A percentile compares a stretch with the other conserved stretches of the same genome.
Conservation (phyloP, 2,888 invertebrate genomes). For the Morpho achilles region DNA sequence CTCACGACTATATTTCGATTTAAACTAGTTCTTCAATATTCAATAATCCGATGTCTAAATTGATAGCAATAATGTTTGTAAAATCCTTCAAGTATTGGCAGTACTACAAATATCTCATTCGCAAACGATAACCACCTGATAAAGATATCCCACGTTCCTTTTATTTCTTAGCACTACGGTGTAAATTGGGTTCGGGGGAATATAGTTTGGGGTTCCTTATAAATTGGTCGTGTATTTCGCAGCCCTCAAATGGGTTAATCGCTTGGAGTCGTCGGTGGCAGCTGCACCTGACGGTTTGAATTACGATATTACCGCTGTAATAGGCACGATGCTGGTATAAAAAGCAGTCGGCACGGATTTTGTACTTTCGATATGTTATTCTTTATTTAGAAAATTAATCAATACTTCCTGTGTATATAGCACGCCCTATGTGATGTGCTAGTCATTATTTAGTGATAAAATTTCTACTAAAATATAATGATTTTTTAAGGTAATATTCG, state of each 20-base stretch:
- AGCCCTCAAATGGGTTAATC: slow-evolving; percentile 69
- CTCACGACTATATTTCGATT: not conserved
- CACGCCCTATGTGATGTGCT: not conserved
- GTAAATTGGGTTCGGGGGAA: slow-evolving; percentile 22
- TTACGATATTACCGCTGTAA: slow-evolving; percentile 55
- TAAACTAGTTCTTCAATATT: too few species aligned
- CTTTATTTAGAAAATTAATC: slow-evolving; percentile 1
- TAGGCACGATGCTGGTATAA: slow-evolving; percentile 29
- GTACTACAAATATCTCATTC: slow-evolving; percentile 53
- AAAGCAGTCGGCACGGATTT: slow-evolving; percentile 25
- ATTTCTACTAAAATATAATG: too few species aligned
- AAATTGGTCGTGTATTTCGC: slow-evolving; percentile 35
- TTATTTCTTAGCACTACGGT: slow-evolving; percentile 22
- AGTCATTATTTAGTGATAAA: too few species aligned
- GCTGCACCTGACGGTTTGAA: slow-evolving; percentile 73
- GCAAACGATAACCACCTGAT: slow-evolving; percentile 35
- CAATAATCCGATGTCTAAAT: slow-evolving; percentile 24
- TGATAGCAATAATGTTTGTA: slow-evolving; percentile 52
- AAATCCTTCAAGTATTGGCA: slow-evolving; percentile 56
- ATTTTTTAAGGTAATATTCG: too few species aligned
- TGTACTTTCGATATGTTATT: slow-evolving; percentile 16
- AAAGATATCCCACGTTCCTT: slow-evolving; percentile 33
- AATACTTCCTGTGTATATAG: not conserved
- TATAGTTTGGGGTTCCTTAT: slow-evolving; percentile 39
- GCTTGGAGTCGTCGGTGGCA: slow-evolving; percentile 60